Base-by-base conservation (phyloP, 2,113 vertebrate species). In the Hypomesus transpacificus region DNA sequence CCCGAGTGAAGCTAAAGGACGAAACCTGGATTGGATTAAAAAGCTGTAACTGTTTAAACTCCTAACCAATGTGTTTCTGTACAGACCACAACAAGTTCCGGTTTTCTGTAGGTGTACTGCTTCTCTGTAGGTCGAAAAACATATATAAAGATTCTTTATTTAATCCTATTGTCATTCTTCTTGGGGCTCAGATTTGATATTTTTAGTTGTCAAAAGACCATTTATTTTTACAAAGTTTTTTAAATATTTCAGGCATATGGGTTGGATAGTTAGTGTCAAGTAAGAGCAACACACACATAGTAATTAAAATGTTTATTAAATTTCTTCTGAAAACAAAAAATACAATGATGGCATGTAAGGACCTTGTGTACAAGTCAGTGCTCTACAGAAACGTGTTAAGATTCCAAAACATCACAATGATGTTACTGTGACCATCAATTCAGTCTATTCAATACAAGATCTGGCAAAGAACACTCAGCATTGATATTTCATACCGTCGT, bases 1-100 rank as follows among this genome's bases (percentile, higher is more conserved):
- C 78, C 95, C 94, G 0, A 65, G 74, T 76, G 93, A 95, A 0
- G 86, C 93, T 3, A 82, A 90, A 79, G 95, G 95, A 53, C 83
- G 52, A 0, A 93, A 64, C 56, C 31, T 96, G 73, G 92, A 95
- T 0, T 97, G 94, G 94, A 74, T 96, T 53, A 96, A 94, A 89
- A 92, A 92, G 0, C 16, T 95, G 3, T 96, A 91, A 90, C 22
- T 81, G 17, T 75, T 73, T 34, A 66, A 20, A 46, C 39, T 69
- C 16, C 24, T 24, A 1, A 16, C 2, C 51, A 39, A 6, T 54
- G 52, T 79, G 68, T 86, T 74, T 34, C 69, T 75, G 17, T 63
- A 8, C 51, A 34, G 31, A 34, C 31, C 4, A 34, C 31, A 7
- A 34, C 31, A 4, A 34, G 4, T 34, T 34, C 31, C 31, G 4